These are phyloP conservation scores for Phengaris arion DNA, from an alignment of 2,888 invertebrate genomes.

Conservation along the genomic window DNA sequence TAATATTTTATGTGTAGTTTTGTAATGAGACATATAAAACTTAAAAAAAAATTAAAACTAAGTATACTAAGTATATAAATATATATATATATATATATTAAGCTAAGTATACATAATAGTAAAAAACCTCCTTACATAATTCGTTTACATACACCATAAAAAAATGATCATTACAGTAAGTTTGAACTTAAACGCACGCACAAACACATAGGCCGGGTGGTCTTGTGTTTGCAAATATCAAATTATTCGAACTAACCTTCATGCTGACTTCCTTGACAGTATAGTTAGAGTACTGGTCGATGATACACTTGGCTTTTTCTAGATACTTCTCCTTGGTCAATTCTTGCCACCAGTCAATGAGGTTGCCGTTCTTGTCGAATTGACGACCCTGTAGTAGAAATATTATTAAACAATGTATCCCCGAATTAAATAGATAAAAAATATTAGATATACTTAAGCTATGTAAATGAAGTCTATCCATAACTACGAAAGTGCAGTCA, in stretches of 20 bases:
- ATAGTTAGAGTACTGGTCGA: slow-evolving; percentile 95
- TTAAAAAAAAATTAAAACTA: too few species aligned
- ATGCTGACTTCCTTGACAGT: slow-evolving; percentile 87
- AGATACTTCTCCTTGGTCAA: slow-evolving; percentile 90
- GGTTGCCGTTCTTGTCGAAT: slow-evolving; percentile 94
- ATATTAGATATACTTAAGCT: not conserved
- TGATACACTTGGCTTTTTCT: slow-evolving; percentile 92
- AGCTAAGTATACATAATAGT: too few species aligned
- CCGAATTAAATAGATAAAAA: not conserved
- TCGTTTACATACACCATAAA: too few species aligned
- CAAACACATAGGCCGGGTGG: too few species aligned
- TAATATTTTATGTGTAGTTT: too few species aligned
- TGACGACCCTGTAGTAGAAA: slow-evolving; percentile 84
- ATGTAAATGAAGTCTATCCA: not conserved
- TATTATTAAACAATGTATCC: not conserved
- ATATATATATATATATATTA: too few species aligned
- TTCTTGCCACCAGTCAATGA: slow-evolving; percentile 95
- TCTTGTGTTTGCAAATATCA: not conserved
- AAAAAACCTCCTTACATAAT: too few species aligned
- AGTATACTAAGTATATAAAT: too few species aligned
- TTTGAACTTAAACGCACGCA: too few species aligned
- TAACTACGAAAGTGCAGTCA: not conserved
- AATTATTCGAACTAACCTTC: slow-evolving; percentile 74
- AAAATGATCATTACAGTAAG: too few species aligned
- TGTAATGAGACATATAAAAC: too few species aligned